Conservation (phyloP, 1,140 invertebrate species). For the Physella acuta region DNA sequence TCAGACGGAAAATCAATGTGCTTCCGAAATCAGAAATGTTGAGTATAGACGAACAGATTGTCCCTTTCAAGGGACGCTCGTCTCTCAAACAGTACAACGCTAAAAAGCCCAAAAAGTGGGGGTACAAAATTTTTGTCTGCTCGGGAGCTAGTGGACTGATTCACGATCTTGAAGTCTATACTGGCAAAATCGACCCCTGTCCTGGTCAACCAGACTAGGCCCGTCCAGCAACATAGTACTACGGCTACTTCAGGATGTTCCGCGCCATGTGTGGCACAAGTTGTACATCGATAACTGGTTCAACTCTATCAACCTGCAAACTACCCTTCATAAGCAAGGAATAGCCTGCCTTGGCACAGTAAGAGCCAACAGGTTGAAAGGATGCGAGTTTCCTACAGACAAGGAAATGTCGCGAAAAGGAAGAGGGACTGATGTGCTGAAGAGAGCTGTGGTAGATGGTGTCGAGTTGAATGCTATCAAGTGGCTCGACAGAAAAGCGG, state of each 20-base stretch:
- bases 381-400: slow-evolving; percentile 28
- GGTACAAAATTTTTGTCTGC: slow-evolving; percentile 35
- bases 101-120: slow-evolving; percentile 39
- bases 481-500: slow-evolving; percentile 30
- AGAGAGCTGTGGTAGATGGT: neutral
- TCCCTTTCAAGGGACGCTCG: slow-evolving; percentile 35
- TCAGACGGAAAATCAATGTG: neutral
- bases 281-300: too few species aligned
- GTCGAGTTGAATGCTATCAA: slow-evolving; percentile 14
- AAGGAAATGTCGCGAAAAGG: slow-evolving; percentile 31
- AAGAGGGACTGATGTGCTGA: slow-evolving; percentile 15
- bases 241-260: neutral
- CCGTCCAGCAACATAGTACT: slow-evolving; percentile 6
- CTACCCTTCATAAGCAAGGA: neutral
- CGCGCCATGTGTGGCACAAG: neutral
- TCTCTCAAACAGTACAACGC: slow-evolving; percentile 34
- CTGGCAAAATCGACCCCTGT: slow-evolving; percentile 17
- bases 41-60: slow-evolving; percentile 5
- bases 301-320: neutral
- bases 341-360: slow-evolving; percentile 31
- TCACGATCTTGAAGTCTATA: slow-evolving; percentile 36
- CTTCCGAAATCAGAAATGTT: neutral
- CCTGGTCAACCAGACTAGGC: neutral
- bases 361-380: slow-evolving; percentile 24
- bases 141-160: slow-evolving; percentile 30